Conservation (phyloP, 2,113 vertebrate species). For the Bubo scandiacus region DNA sequence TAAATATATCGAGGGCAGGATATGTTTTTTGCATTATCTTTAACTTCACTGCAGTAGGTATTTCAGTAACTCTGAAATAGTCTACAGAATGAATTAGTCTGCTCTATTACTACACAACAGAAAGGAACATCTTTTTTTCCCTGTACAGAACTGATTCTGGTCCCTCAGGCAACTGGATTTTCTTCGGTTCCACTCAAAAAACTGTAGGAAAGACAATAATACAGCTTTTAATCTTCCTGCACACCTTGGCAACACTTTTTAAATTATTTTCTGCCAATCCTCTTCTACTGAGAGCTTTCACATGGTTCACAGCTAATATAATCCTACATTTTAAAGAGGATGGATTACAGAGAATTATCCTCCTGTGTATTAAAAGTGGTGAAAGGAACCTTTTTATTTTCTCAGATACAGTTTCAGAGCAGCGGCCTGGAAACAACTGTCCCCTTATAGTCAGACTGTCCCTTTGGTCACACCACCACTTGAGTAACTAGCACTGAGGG, state of each 20-base stretch:
- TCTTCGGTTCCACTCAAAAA: not conserved
- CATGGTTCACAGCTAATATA: not conserved
- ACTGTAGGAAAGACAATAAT: not conserved
- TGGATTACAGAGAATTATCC: constrained; percentile 33
- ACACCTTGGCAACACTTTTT: not conserved
- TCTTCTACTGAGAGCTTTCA: constrained; percentile 31
- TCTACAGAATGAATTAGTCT: not conserved
- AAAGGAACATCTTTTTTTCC: not conserved
- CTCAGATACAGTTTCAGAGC: not conserved
- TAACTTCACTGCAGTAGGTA: not conserved
- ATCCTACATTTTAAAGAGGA: constrained; percentile 23
- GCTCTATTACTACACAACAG: not conserved
- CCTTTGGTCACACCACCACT: not conserved
- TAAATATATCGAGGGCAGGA: not conserved
- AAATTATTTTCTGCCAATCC: constrained; percentile 15
- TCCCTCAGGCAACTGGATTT: not conserved
- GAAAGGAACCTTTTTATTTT: constrained; percentile 37
- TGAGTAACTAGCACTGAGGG: not conserved
- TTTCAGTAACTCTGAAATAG: not conserved
- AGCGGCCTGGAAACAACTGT: not conserved
- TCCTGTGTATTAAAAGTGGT: not conserved
- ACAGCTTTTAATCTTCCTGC: not conserved
- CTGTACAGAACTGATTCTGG: not conserved
- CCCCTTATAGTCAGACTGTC: not conserved
- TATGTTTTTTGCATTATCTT: not conserved